Evolutionary conservation across 2,888 invertebrate genomes (phyloP).

Genomic region (Merodon equestris): DNA sequence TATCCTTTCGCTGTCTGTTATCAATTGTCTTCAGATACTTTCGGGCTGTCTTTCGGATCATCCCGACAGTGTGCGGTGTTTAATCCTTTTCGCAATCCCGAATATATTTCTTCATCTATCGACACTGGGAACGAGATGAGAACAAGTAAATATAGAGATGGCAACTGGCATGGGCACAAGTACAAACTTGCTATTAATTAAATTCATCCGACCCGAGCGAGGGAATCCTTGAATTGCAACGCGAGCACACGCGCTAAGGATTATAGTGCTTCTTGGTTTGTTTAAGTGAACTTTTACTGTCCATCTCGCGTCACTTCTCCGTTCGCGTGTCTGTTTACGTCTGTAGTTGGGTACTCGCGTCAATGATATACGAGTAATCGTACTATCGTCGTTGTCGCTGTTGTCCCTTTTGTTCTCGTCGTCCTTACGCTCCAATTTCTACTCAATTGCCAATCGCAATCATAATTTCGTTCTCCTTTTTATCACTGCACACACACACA

Average conservation of each 20-base stretch:
- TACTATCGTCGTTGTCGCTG: slow-evolving; percentile 16
- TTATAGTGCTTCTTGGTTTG: slow-evolving; percentile 55
- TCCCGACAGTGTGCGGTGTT: slow-evolving; percentile 6
- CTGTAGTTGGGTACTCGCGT: slow-evolving; percentile 38
- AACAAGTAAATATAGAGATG: slow-evolving; percentile 3
- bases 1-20: slow-evolving; percentile 62
- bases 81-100: slow-evolving; percentile 38
- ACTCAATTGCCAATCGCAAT: slow-evolving; percentile 60
- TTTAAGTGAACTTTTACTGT: slow-evolving; percentile 34
- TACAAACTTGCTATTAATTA: slow-evolving; percentile 55
- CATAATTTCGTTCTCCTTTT: slow-evolving; percentile 58
- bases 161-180: slow-evolving; percentile 2
- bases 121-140: too few species aligned
- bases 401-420: slow-evolving; percentile 14
- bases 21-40: slow-evolving; percentile 68
- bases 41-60: slow-evolving; percentile 58
- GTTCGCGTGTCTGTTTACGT: slow-evolving; percentile 30
- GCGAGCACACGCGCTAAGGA: slow-evolving; percentile 61
- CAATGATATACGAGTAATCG: slow-evolving; percentile 44
- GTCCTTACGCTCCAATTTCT: slow-evolving; percentile 40
- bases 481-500: slow-evolving; percentile 13
- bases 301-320: not conserved
- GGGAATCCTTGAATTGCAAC: slow-evolving; percentile 59
- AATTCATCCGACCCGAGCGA: slow-evolving; percentile 34
- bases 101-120: slow-evolving; percentile 43